Base-by-base conservation (phyloP, 2,797 vertebrate species). In the Neosalanx taihuensis region DNA sequence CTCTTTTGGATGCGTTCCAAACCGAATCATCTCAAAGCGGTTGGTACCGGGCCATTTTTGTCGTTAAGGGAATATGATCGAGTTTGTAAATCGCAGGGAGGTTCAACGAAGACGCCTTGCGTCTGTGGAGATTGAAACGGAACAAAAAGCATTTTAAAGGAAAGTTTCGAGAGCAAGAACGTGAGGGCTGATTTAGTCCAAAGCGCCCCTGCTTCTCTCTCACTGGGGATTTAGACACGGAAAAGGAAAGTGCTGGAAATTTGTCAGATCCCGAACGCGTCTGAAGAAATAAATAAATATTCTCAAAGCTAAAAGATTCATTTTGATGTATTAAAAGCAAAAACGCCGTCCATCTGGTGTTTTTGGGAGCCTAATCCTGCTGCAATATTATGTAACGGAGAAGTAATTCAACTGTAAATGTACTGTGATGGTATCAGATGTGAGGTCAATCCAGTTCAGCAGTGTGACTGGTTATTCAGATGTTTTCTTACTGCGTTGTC, bases 121-220 rank as follows among this genome's bases (percentile, higher is more conserved):
- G 83, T 81, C 69, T n/a, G 73, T 83, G 86, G 86, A 86, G 75
- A 78, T 60, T 73, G 72, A 70, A 65, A 76, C 82, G n/a, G 49
- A 61, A 77, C 76, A 56, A n/a, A 75, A 56, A 63, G 67, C 77
- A 80, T 81, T 85, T 85, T 82, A 72, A 41, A 70, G 76, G 75
- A 73, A 71, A 75, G 79, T 84, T 87, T 81, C 73, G 69, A 78
- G 76, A 64, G 81, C 31, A 69, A 72, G 73, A 85, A 75, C 78
- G 79, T 64, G 81, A 76, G 77, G 77, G 81, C 82, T 70, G 76
- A 88, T 88, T 82, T 83, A 86, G 82, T 82, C 67, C 84, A 75
- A 72, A 82, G 83, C 74, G 26, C 23, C 64, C 58, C 51, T 71
- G 26, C 70, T 59, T 74, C 72, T 74, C 33, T n/a, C 75, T 84